A percentile compares a stretch with the other conserved stretches of the same genome.
Evolutionary conservation across 2,797 vertebrate genomes (phyloP).

Genomic region (Microtus californicus): DNA sequence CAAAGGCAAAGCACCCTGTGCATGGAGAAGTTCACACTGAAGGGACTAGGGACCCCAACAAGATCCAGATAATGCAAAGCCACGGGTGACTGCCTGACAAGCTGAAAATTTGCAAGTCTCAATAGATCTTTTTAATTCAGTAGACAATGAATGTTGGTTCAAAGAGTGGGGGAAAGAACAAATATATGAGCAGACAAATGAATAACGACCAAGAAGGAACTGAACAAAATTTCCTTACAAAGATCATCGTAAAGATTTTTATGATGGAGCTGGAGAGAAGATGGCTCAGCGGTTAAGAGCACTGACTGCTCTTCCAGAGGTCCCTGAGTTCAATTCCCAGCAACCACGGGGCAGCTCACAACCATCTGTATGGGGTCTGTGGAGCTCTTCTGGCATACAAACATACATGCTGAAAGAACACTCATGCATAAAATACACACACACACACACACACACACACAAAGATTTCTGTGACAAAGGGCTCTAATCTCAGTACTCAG

Average conservation of each 20-base stretch:
- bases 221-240: neutral
- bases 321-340: no score
- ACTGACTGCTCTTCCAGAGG: no score
- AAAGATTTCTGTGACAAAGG: neutral
- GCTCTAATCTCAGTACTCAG: neutral
- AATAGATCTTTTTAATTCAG: neutral
- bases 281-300: no score
- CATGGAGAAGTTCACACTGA: neutral
- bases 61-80: neutral
- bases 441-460: no score
- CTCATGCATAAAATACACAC: no score
- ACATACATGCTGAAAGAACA: no score
- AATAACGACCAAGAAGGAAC: neutral
- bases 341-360: no score
- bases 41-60: neutral
- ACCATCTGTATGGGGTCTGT: no score
- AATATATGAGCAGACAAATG: neutral
- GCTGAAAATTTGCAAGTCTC: neutral
- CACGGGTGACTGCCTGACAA: neutral
- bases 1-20: neutral
- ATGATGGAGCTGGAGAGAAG: no score
- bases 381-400: no score
- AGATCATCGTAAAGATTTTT: neutral
- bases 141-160: neutral
- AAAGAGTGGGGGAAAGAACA: neutral